These are phyloP conservation scores for Cynodonichthys magdalenae DNA, from an alignment of 2,797 vertebrate genomes.

Conservation along the genomic window DNA sequence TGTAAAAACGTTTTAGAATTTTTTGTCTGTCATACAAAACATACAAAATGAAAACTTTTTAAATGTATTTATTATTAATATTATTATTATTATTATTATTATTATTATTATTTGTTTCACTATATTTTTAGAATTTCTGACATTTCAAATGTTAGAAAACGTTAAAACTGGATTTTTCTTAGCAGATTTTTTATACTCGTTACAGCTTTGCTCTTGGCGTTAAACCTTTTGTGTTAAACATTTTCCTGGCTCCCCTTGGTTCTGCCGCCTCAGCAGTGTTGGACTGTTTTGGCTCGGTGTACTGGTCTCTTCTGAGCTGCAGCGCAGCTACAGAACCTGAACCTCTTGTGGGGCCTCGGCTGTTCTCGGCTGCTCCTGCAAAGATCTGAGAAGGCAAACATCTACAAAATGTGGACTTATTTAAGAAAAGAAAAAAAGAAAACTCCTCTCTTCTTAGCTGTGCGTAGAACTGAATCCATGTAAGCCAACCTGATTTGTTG, in stretches of 20 bases:
- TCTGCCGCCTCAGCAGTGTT: neutral
- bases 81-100: no score
- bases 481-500: neutral
- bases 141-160: no score
- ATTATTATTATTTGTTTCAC: no score
- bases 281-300: no score
- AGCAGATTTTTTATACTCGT: no score
- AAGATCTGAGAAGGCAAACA: slow-evolving; percentile 32
- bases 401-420: slow-evolving; percentile 10
- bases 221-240: neutral
- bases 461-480: neutral
- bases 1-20: no score
- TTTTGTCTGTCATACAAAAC: no score
- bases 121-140: no score
- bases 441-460: neutral
- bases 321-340: slow-evolving; percentile 26
- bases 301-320: neutral
- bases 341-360: slow-evolving; percentile 63
- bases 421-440: neutral
- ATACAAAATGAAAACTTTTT: no score
- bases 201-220: no score
- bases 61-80: no score
- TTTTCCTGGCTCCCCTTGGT: neutral
- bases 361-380: slow-evolving; percentile 61
- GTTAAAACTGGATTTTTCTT: no score